Base-by-base conservation (phyloP, 2,113 vertebrate species). In the Epinephelus lanceolatus region DNA sequence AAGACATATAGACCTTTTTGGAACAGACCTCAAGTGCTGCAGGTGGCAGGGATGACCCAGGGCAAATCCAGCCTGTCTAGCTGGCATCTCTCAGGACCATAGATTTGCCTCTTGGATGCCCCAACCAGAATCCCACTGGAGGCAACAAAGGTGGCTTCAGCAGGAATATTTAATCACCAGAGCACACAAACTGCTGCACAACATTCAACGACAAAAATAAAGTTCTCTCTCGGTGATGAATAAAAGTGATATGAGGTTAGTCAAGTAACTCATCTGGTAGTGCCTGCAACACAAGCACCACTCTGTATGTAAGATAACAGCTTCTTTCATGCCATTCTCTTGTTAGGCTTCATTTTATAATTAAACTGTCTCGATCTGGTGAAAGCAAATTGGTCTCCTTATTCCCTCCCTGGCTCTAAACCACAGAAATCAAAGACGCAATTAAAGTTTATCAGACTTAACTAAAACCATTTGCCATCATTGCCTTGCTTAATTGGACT, bases 41-140 rank as follows among this genome's bases (percentile, higher is more conserved):
- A 88, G 71, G 88, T 75, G 80, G 78, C 60, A 13, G 19, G 76
- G 78, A 62, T 86, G 70, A 89, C 85, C 85, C 72, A 27, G 69
- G 81, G 81, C 78, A 76, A 61, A 86, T 77, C 80, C 30, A 57
- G n/a, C 42, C 72, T 30, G 68, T 82, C 67, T 74, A 25, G 23
- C 63, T 74, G 71, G 72, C 82, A 87, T 90, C 85, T 75, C 63
- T 67, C 15, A 71, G 2, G 0, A n/a, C 40, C 69, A 12, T 72
- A 45, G 30, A 65, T 69, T 66, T 1, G 11, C 45, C 40, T 78
- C 66, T 51, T 72, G 78, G 60, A 78, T 61, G 47, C 55, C 56
- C 5, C 1, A 80, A 27, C 1, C 76, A 71, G 19, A 83, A 23
- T 33, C 25, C 2, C 12, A 76, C 33, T 80, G 59, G 61, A 55